Base-by-base conservation (phyloP, 2,797 vertebrate genomes). In the Cheirogaleus major region DNA sequence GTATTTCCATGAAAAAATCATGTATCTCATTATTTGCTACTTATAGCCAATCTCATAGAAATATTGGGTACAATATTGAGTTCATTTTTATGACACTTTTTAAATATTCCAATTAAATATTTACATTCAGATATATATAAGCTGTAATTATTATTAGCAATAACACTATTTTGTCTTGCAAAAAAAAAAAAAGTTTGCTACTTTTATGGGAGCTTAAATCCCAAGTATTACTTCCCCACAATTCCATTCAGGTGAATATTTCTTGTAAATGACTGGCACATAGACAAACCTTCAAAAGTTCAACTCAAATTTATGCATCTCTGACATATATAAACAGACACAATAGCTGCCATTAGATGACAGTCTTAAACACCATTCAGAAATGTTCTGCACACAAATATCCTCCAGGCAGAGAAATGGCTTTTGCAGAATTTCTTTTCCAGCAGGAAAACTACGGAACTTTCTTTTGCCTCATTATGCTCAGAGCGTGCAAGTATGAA, bases 261-360 rank as follows among this genome's bases (percentile, higher is more conserved):
- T 98, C 95, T 96, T 97, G 93, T 95, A 97, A 96, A 97, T 73
- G 87, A 89, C 94, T 98, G 89, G 57, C 73, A 96, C 78, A 73
- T 63, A 97, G 93, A 95, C 91, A 98, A 97, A 95, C 72, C 87
- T 95, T 95, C 92, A 92, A 98, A 97, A 98, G 97, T 97, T 98
- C 96, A 97, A 65, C 41, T 91, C 50, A 97, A 95, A 98, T 97
- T 97, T 98, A 98, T 98, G 96, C 94, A 92, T 95, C 89, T 72
- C 84, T 97, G 98, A 97, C 97, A 98, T 97, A 97, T 93, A 98
- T 97, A 97, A 97, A 97, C 96, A 97, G 96, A 96, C 84, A 97
- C 87, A 96, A 97, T 95, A 97, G 91, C 96, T 96, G 92, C 95
- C 93, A 95, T 97, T 96, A 97, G 69, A 96, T 91, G 96, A 97